A percentile compares a stretch with the other conserved stretches of the same genome.
Conservation (phyloP, 1,140 invertebrate species). For the Eriosoma lanigerum region DNA sequence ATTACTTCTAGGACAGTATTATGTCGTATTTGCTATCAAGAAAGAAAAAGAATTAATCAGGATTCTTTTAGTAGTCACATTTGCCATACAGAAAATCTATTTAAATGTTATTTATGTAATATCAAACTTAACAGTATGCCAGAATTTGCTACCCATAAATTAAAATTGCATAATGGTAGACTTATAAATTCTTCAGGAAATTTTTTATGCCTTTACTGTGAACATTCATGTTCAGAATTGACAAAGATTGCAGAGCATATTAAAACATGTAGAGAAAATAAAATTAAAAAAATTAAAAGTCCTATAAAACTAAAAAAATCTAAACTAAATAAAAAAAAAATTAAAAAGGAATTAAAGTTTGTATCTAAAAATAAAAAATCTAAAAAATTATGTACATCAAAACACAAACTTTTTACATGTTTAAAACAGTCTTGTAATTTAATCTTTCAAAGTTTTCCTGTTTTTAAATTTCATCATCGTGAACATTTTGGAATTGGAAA, state of each 20-base stretch:
- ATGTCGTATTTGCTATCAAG: constrained; percentile 26
- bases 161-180: constrained; percentile 23
- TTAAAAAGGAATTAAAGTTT: neutral
- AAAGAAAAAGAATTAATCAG: neutral
- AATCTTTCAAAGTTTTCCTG: neutral
- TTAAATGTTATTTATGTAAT: constrained; percentile 42
- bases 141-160: constrained; percentile 24
- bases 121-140: neutral
- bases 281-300: neutral
- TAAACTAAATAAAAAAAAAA: neutral
- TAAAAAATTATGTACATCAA: neutral
- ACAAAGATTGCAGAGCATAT: neutral
- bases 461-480: constrained; percentile 39
- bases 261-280: neutral
- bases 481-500: constrained; percentile 27
- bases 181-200: constrained; percentile 14
- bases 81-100: neutral
- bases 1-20: neutral
- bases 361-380: neutral
- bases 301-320: neutral
- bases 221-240: constrained; percentile 25
- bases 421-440: constrained; percentile 37
- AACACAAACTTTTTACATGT: constrained; percentile 23
- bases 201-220: constrained; percentile 42
- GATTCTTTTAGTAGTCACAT: neutral